Evolutionary conservation across 2,113 vertebrate species (phyloP).

Genomic region (Solenodon paradoxus): DNA sequence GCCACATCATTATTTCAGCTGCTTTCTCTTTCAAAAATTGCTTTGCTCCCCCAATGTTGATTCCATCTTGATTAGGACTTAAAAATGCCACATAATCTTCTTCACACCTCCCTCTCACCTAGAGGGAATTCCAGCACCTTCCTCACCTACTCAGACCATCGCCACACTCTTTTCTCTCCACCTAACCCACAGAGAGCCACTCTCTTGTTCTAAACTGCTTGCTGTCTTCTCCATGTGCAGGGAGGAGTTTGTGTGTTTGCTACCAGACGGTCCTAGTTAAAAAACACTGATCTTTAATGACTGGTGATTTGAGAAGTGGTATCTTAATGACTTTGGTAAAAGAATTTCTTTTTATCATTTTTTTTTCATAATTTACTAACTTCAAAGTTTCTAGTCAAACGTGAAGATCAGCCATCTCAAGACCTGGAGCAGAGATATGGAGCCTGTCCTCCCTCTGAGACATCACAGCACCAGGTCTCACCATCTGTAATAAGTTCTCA

Average conservation of each 20-base stretch:
- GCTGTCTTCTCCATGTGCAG: neutral
- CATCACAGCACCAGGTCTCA: neutral
- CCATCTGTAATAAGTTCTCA: neutral
- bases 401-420: neutral
- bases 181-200: rapidly evolving
- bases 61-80: neutral
- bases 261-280: neutral
- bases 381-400: neutral
- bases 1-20: neutral
- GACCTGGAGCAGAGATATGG: too few relatives aligned
- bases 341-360: neutral
- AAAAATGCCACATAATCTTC: neutral
- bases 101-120: neutral
- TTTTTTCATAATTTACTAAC: neutral
- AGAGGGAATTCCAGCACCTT: neutral
- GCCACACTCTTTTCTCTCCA: neutral
- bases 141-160: neutral
- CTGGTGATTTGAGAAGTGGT: neutral
- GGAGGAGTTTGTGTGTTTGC: neutral
- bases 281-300: neutral
- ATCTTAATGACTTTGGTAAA: neutral
- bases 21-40: neutral
- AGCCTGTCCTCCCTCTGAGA: neutral
- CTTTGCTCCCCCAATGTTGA: neutral
- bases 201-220: too few relatives aligned